A percentile compares a stretch with the other conserved stretches of the same genome.
Evolutionary conservation across 35 echinoderm and acorn worm genomes (phyloP).

Genomic region (Acanthaster planci): DNA sequence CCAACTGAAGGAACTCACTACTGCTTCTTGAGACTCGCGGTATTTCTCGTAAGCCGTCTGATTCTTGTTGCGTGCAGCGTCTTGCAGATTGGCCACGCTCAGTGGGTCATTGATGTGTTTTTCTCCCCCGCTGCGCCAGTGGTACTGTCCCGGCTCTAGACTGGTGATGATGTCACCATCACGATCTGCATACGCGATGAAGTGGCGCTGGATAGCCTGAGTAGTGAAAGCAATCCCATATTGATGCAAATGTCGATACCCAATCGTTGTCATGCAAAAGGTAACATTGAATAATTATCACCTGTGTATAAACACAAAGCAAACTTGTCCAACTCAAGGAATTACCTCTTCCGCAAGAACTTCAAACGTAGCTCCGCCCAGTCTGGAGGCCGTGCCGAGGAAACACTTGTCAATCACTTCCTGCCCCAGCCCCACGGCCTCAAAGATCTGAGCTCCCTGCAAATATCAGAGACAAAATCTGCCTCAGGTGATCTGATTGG

Average conservation of each 20-base stretch:
- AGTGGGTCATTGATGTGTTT: conserved; percentile 95
- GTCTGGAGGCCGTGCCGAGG: conserved; percentile 74
- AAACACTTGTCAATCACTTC: conserved; percentile 98
- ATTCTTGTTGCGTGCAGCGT: conserved; percentile 83
- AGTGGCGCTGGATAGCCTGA: conserved; percentile 81
- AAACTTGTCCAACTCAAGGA: background rate
- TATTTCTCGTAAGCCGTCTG: conserved; percentile 85
- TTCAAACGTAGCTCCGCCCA: conserved; percentile 80
- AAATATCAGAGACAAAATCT: too few relatives aligned
- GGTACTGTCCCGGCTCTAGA: conserved; percentile 82
- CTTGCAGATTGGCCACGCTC: conserved; percentile 89
- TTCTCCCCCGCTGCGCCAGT: conserved; percentile 98
- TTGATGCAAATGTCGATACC: too few relatives aligned
- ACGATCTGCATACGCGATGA: conserved; percentile 48
- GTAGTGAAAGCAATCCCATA: background rate
- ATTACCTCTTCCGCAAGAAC: conserved; percentile 92
- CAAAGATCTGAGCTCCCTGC: conserved; percentile 98
- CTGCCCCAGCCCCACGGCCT: conserved; percentile 85
- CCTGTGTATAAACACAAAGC: background rate
- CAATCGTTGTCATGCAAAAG: too few relatives aligned
- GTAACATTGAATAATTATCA: too few relatives aligned
- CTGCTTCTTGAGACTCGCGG: conserved; percentile 72
- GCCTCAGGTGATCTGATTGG: too few relatives aligned
- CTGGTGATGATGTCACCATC: conserved; percentile 54
- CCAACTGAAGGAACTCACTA: conserved; percentile 73